Base-by-base conservation (phyloP, 2,888 invertebrate species). In the Dolomedes plantarius region DNA sequence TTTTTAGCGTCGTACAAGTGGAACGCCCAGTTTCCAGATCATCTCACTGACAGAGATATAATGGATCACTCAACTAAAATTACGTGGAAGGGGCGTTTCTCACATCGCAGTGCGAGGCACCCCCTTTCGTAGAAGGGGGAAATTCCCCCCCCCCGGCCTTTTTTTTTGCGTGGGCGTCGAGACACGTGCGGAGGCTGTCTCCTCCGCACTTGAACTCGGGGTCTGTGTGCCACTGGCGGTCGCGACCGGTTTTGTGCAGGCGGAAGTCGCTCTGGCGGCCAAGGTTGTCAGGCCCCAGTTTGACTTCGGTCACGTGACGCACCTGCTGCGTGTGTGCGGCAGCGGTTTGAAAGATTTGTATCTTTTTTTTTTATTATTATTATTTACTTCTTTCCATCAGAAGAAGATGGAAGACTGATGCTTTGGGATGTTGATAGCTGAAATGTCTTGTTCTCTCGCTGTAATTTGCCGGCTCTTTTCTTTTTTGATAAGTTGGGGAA, bases 171-270 rank as follows among this genome's bases (percentile, higher is more conserved):
- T 56, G 56, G 56, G 56, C 56, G 56, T 19, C 56, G 13, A 23
- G 56, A 56, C 56, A 56, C 56, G 56, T 56, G 56, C 56, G 23
- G 56, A 56, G 56, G 56, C 56, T 16, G 56, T 13, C 56, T 56
- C 56, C 56, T 56, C 56, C 23, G 23, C 56, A 23, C 56, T 56
- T 56, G 56, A 56, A 56, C 56, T 56, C 23, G 19, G 23, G 56
- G 56, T 56, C 56, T 56, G 19, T 56, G 56, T 56, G 56, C 56
- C 56, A 56, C 56, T 19, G 23, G 56, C 56, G 56, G 56, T 56
- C 56, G 56, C 56, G 56, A 56, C 56, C 56, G 56, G 56, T 46
- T n/a, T 56, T 7, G 7, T 7, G 13, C 23, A 23, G 56, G 56
- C 56, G 56, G 56, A 56, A 46, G 46, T 16, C 7, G 56, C 3